phyloP scores from a whole-genome alignment of 2,888 invertebrate species.

The Drosophila seclusa region DNA sequence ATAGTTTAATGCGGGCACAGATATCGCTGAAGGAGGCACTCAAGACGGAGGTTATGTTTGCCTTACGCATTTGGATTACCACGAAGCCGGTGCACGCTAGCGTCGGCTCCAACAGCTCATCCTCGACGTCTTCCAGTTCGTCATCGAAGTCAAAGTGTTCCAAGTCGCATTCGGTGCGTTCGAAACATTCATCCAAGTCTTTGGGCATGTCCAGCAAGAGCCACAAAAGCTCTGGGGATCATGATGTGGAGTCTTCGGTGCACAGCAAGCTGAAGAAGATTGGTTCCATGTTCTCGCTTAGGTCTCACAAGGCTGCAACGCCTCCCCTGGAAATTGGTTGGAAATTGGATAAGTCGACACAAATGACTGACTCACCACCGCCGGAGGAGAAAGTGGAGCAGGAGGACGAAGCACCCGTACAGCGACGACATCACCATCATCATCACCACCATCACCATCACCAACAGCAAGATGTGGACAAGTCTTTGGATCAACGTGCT shows the following conservation, averaged over 20 bases:
- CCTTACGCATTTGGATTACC: slow-evolving; percentile 89
- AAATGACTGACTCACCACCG: slow-evolving; percentile 45
- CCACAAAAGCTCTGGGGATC: slow-evolving; percentile 68
- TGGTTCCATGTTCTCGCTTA: slow-evolving; percentile 83
- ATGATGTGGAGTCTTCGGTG: slow-evolving; percentile 70
- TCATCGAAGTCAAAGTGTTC: slow-evolving; percentile 57
- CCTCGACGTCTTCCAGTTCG: slow-evolving; percentile 58
- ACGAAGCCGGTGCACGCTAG: slow-evolving; percentile 88
- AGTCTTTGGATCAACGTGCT: slow-evolving; percentile 27
- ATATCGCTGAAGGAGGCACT: slow-evolving; percentile 89
- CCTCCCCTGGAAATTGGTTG: slow-evolving; percentile 50
- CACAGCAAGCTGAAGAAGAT: slow-evolving; percentile 81
- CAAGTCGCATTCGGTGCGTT: slow-evolving; percentile 69
- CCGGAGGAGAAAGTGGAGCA: slow-evolving; percentile 4
- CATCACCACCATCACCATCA: slow-evolving; percentile 64
- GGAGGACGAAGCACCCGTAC: slow-evolving; percentile 21
- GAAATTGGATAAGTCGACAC: slow-evolving; percentile 71
- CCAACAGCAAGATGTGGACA: slow-evolving; percentile 24
- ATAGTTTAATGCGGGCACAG: slow-evolving; percentile 83
- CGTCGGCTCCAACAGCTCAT: slow-evolving; percentile 67
- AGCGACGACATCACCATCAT: slow-evolving; percentile 51
- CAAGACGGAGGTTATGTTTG: slow-evolving; percentile 89
- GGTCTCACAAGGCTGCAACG: slow-evolving; percentile 65
- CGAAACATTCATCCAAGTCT: slow-evolving; percentile 77
- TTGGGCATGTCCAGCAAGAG: slow-evolving; percentile 74